phyloP scores from a whole-genome alignment of 2,888 invertebrate species.

The Mythimna pallens region DNA sequence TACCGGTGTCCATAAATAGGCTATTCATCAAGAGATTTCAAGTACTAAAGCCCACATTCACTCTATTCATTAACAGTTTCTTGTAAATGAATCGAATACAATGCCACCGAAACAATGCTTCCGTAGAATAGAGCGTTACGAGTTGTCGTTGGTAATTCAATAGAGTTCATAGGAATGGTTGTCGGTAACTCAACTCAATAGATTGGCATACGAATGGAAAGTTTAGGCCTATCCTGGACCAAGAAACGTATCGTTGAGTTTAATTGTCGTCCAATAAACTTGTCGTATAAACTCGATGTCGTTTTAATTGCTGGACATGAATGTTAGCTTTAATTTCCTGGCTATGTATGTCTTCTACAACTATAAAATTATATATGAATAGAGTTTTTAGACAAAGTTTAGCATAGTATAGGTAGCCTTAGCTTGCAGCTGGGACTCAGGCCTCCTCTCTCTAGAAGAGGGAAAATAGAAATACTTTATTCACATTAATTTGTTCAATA shows the following conservation, averaged over 20 bases:
- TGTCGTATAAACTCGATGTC: conserved; percentile 16
- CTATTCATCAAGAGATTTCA: conserved; percentile 13
- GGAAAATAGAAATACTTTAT: too few species aligned
- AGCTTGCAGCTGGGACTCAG: too few species aligned
- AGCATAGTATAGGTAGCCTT: too few species aligned
- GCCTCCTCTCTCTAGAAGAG: too few species aligned
- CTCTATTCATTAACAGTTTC: conserved; percentile 28
- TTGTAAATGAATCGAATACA: conserved; percentile 34
- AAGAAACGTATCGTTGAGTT: conserved; percentile 21
- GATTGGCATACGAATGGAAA: conserved; percentile 21
- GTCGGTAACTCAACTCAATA: background rate
- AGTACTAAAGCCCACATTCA: conserved; percentile 11
- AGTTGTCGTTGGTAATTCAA: conserved; percentile 1
- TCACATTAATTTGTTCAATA: too few species aligned
- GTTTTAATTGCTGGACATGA: conserved; percentile 17
- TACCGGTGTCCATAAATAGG: background rate
- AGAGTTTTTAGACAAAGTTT: too few species aligned
- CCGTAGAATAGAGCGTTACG: conserved; percentile 5
- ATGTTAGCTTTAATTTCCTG: background rate
- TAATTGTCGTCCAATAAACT: conserved; percentile 39
- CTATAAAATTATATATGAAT: background rate
- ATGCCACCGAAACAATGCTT: conserved; percentile 30
- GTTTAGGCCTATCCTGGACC: conserved; percentile 4
- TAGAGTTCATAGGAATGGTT: background rate
- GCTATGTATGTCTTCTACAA: background rate